These are phyloP conservation scores for Hyposoter didymator DNA, from an alignment of 2,888 invertebrate species.

Conservation along the genomic window DNA sequence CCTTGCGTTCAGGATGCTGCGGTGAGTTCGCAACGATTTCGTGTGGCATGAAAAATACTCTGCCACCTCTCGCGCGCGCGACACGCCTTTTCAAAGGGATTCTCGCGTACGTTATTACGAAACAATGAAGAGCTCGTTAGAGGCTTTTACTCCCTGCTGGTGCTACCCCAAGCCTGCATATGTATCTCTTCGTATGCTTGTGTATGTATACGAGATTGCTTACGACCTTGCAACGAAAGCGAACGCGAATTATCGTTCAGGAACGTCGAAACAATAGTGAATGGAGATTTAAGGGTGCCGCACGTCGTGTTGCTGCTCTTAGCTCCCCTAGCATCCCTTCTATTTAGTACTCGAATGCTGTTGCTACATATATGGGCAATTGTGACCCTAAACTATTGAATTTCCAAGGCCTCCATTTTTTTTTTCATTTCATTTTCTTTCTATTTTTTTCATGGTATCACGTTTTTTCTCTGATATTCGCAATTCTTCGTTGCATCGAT, in stretches of 20 bases:
- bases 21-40: slow-evolving; percentile 26
- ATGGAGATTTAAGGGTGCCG: slow-evolving; percentile 68
- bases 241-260: slow-evolving; percentile 56
- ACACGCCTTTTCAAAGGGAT: slow-evolving; percentile 45
- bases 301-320: slow-evolving; percentile 25
- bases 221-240: slow-evolving; percentile 31
- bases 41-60: slow-evolving; percentile 39
- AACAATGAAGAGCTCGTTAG: slow-evolving; percentile 67
- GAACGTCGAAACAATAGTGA: slow-evolving; percentile 63
- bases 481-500: background rate
- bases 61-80: slow-evolving; percentile 18
- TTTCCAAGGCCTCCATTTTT: background rate
- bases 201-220: slow-evolving; percentile 25
- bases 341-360: slow-evolving; percentile 4
- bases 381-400: background rate
- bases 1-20: background rate
- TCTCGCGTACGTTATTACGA: slow-evolving; percentile 63
- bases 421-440: background rate
- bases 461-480: background rate
- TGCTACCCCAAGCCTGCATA: background rate
- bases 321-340: slow-evolving; percentile 40
- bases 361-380: slow-evolving; percentile 5
- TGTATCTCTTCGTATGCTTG: background rate
- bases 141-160: slow-evolving; percentile 15
- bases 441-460: background rate